Conservation (phyloP, 2,113 vertebrate genomes). For the Eubucco bourcierii region DNA sequence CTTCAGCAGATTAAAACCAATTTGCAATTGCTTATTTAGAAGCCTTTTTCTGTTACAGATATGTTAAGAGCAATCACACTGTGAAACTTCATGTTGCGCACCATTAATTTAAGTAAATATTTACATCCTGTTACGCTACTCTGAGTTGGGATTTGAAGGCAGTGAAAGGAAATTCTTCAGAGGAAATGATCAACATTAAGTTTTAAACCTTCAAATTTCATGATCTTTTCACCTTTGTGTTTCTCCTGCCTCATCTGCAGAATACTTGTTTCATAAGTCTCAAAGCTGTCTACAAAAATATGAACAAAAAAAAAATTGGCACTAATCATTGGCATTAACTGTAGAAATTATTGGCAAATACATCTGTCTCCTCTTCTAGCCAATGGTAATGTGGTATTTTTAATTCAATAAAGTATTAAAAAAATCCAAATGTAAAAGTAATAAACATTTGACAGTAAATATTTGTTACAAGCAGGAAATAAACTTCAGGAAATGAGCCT, state of each 20-base stretch:
- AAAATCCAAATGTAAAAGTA: conserved; percentile 75
- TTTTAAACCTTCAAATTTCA: conserved; percentile 15
- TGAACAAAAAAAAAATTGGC: conserved; percentile 74
- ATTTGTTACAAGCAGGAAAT: conserved; percentile 76
- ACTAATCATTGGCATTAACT: conserved; percentile 68
- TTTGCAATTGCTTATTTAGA: neutral
- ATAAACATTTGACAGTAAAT: conserved; percentile 76
- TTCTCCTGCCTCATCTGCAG: conserved; percentile 62
- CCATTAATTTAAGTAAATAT: conserved; percentile 1
- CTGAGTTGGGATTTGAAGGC: neutral
- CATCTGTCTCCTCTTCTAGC: conserved; percentile 77
- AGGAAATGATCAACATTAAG: conserved; percentile 13
- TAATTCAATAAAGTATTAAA: conserved; percentile 75
- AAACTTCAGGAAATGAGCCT: conserved; percentile 66
- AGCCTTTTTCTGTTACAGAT: neutral
- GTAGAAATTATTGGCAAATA: conserved; percentile 76
- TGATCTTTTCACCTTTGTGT: conserved; percentile 24
- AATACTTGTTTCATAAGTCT: conserved; percentile 63
- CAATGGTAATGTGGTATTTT: conserved; percentile 80
- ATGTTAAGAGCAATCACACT: neutral
- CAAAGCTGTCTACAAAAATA: conserved; percentile 74
- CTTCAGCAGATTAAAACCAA: neutral
- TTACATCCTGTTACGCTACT: neutral
- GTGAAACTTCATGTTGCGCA: neutral
- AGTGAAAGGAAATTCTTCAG: neutral